Base-by-base conservation (phyloP, 2,888 invertebrate species). In the Tridacna gigas region DNA sequence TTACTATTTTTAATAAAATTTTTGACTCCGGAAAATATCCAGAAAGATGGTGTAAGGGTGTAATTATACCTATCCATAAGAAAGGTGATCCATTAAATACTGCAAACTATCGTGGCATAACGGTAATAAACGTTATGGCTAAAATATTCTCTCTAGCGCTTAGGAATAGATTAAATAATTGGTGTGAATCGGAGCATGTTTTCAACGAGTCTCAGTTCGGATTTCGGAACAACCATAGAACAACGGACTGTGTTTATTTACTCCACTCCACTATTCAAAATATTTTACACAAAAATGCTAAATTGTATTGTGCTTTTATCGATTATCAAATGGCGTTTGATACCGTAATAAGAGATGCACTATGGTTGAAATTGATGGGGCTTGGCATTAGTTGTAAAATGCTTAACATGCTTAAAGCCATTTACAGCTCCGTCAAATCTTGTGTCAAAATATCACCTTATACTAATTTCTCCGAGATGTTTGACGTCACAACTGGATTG, bases 291-390 rank as follows among this genome's bases (percentile, higher is more conserved):
- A 51, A 51, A 26, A 74, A 74, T 20, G 22, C n/a, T 25, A 51
- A n/a, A 20, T 26, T 74, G 51, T 74, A 26, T 22, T 74, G 74
- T 74, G 56, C 56, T 20, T 74, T 74, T 22, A 56, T 74, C 22
- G 74, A 56, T 22, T 74, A 66, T 66, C 26, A 66, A 66, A 66
- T 26, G 37, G 67, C 67, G 22, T 66, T 66, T 20, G 67, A 66
- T 20, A 13, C 22, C 13, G 67, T 66, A 15, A 22, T n/a, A 15
- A 13, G 22, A 66, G 22, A 66, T 66, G 22, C 22, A 28, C 37
- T 66, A 26, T 66, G 13, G 22, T 13, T n/a, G 13, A 66, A 66
- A 66, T 22, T 66, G 13, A 28, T 37, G 28, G 22, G 28, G 28
- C 13, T 28, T 28, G 67, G 67, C 37, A 22, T 66, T 13, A 66